phyloP scores from a whole-genome alignment of 2,888 invertebrate genomes.

The Cremastobaeus sp. region DNA sequence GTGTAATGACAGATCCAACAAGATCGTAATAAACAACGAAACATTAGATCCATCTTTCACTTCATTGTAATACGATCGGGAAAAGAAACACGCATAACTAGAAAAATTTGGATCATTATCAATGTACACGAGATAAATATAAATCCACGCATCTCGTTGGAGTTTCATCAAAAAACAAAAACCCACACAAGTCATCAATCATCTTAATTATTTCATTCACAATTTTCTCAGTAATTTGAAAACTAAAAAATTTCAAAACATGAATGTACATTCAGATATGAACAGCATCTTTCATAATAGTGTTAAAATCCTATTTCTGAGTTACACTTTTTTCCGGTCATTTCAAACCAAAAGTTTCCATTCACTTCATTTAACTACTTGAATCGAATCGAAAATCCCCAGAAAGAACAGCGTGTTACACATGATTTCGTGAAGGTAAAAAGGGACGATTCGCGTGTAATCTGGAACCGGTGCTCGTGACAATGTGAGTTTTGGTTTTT shows the following conservation, averaged over 20 bases:
- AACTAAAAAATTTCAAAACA: no score
- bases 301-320: not conserved
- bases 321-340: not conserved
- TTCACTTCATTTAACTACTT: not conserved
- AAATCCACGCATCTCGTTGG: not conserved
- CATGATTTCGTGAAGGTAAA: conserved; percentile 20
- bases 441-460: conserved; percentile 4
- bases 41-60: conserved; percentile 18
- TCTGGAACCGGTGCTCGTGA: conserved; percentile 12
- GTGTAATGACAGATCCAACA: conserved; percentile 35
- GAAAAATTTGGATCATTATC: conserved; percentile 16
- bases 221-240: no score
- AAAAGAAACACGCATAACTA: conserved; percentile 9
- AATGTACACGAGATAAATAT: not conserved
- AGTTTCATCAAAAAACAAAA: not conserved
- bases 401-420: conserved; percentile 9
- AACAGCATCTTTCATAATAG: not conserved
- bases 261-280: no score
- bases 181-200: not conserved
- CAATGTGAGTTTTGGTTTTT: conserved; percentile 33
- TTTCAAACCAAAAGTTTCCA: not conserved
- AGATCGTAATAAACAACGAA: conserved; percentile 24
- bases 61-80: conserved; percentile 14
- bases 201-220: not conserved
- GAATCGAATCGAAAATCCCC: conserved; percentile 8